Conservation (phyloP, 2,888 invertebrate genomes). For the Amiota mariae region DNA sequence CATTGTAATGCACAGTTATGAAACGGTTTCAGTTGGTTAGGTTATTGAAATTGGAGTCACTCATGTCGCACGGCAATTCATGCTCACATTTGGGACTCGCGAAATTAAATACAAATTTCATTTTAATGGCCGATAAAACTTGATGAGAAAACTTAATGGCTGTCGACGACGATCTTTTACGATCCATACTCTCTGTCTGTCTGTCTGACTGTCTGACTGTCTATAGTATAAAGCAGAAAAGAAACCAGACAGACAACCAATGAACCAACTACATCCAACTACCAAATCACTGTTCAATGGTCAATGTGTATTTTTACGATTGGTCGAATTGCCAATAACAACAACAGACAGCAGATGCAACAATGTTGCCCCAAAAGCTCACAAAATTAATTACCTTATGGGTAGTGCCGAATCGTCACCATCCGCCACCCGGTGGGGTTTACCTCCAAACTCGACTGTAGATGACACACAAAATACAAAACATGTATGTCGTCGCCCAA, state of each 20-base stretch:
- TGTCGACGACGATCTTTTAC: slow-evolving; percentile 5
- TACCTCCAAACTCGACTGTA: slow-evolving; percentile 6
- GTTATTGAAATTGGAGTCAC: background rate
- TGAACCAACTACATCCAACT: background rate
- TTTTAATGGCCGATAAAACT: slow-evolving; percentile 71
- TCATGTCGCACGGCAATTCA: slow-evolving; percentile 66
- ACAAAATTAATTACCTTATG: slow-evolving; percentile 72
- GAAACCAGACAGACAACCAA: background rate
- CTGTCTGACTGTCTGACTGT: no score
- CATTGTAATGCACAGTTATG: no score
- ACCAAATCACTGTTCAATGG: slow-evolving; percentile 63
- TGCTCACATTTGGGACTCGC: slow-evolving; percentile 72
- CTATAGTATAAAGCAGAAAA: background rate
- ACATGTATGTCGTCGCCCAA: background rate
- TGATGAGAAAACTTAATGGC: slow-evolving; percentile 70
- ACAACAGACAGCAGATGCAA: slow-evolving; percentile 54
- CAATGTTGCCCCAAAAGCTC: slow-evolving; percentile 56
- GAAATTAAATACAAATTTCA: slow-evolving; percentile 70
- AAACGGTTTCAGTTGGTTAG: no score
- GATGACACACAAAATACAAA: slow-evolving; percentile 17
- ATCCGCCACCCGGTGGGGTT: slow-evolving; percentile 1
- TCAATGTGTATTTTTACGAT: slow-evolving; percentile 41
- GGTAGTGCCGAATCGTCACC: slow-evolving; percentile 55
- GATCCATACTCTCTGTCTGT: no score
- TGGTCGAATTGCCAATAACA: slow-evolving; percentile 30